Base-by-base conservation (phyloP, 2,797 vertebrate species). In the Anguilla anguilla region DNA sequence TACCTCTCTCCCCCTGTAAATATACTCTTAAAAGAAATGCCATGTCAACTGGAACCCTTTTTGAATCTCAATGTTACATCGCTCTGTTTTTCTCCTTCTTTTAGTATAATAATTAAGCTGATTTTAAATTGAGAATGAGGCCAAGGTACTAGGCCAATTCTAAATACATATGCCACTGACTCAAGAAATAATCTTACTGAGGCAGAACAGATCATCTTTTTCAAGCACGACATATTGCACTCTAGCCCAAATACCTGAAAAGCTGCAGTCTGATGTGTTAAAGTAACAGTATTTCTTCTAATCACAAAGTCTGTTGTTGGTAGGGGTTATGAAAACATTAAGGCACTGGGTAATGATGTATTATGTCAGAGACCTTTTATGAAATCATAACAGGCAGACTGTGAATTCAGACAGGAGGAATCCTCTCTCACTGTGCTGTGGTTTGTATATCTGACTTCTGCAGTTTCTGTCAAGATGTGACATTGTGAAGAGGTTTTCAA, bases 171-270 rank as follows among this genome's bases (percentile, higher is more conserved):
- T 77, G 72, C 39, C 95, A 95, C 93, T 91, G 93, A 92, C 90
- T 89, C 90, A 89, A 94, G 95, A 91, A 90, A 39, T 15, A 93
- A 90, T 94, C 94, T 93, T 91, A 88, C 93, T 93, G 89, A 19
- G 85, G 87, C 93, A 91, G 88, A 94, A 93, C 93, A 90, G 43
- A 46, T 46, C 91, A 94, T 93, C 93, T 85, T 87, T 93, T 93
- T 93, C 94, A 94, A 94, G 95, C 93, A 93, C 94, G 91, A 94
- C 93, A 96, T 92, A 93, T 92, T 92, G 90, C 94, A 95, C 95
- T 94, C 77, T 10, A 92, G 92, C 90, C 91, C 94, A 88, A 25
- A 35, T 83, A 92, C 89, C 87, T 91, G 91, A 94, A 92, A 91
- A 94, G 94, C 92, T 90, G 92, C 90, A 95, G 57, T 93, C 93